These are phyloP conservation scores for Meghimatium bilineatum DNA, from an alignment of 2,888 invertebrate genomes.

Conservation along the genomic window DNA sequence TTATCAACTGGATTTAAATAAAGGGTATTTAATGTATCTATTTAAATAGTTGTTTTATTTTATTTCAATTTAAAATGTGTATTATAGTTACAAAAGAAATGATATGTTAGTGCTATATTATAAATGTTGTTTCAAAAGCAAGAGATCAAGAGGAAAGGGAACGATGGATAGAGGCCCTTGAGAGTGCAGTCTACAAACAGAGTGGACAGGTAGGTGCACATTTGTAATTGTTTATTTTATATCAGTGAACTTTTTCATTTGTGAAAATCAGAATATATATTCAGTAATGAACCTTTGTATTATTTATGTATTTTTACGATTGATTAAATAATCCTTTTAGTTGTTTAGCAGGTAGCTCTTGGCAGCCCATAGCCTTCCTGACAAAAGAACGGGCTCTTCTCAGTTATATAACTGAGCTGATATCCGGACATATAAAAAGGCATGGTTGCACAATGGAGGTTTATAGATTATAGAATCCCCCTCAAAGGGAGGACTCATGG, in stretches of 20 bases:
- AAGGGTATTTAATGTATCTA: neutral
- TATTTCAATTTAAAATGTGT: neutral
- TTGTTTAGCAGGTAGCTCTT: too few species aligned
- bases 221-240: neutral
- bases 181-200: conserved; percentile 83
- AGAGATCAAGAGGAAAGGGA: conserved; percentile 95
- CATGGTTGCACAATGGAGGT: too few species aligned
- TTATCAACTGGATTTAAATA: neutral
- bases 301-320: too few species aligned
- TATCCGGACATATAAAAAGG: too few species aligned
- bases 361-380: too few species aligned
- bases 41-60: neutral
- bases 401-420: too few species aligned
- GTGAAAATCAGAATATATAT: neutral
- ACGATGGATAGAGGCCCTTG: conserved; percentile 95
- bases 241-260: neutral
- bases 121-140: conserved; percentile 79
- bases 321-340: too few species aligned
- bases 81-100: neutral
- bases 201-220: conserved; percentile 32
- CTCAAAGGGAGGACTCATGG: too few species aligned
- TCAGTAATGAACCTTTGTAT: neutral
- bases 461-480: too few species aligned
- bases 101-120: neutral
- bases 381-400: too few species aligned